These are phyloP conservation scores for Ptychadena robeensis DNA, from an alignment of 2,797 vertebrate species.

Conservation along the genomic window DNA sequence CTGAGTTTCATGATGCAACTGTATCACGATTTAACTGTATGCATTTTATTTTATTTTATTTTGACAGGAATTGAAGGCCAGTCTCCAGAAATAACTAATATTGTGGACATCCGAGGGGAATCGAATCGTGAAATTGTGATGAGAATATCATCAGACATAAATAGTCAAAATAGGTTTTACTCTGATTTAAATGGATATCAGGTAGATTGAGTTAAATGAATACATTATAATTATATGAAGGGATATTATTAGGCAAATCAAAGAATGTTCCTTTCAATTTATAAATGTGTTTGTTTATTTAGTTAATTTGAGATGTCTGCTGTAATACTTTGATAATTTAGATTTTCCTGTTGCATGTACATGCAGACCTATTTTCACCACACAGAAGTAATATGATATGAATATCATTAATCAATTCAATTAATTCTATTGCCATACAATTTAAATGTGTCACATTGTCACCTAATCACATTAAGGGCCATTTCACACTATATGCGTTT, in stretches of 20 bases:
- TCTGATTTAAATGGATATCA: constrained; percentile 92
- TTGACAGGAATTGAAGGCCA: constrained; percentile 83
- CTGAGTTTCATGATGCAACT: too few species aligned
- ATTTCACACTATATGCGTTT: too few species aligned
- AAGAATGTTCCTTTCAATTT: too few species aligned
- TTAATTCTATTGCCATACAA: too few species aligned
- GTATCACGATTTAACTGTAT: background rate
- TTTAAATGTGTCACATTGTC: too few species aligned
- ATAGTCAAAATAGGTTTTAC: constrained; percentile 84
- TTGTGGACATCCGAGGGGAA: constrained; percentile 88
- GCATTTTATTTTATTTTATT: background rate
- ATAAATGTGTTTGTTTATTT: background rate
- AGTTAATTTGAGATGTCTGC: too few species aligned
- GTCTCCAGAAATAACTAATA: constrained; percentile 86
- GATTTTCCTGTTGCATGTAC: too few species aligned
- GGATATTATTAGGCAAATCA: background rate
- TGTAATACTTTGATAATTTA: too few species aligned
- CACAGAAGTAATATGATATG: too few species aligned
- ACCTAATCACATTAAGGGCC: too few species aligned
- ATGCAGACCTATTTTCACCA: too few species aligned
- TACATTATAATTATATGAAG: background rate
- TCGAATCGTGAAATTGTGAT: constrained; percentile 88
- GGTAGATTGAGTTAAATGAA: constrained; percentile 71
- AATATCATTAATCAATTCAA: too few species aligned
- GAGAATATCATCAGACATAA: constrained; percentile 83